Percentiles rank a stretch among this genome's conserved stretches.
phyloP scores from a whole-genome alignment of 1,140 invertebrate species.

The Aphis gossypii region DNA sequence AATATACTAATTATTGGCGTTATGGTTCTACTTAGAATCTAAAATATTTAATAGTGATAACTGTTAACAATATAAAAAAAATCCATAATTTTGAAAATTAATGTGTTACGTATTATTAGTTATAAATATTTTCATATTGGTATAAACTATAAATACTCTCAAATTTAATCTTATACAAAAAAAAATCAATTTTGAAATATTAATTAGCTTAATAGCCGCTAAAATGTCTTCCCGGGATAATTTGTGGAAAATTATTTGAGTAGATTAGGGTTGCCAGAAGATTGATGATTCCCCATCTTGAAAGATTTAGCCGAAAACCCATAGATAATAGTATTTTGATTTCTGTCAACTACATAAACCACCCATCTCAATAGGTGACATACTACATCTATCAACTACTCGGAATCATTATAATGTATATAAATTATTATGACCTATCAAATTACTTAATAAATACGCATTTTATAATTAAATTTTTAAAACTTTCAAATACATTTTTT shows the following conservation, averaged over 20 bases:
- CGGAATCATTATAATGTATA: not conserved
- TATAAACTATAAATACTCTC: not conserved
- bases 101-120: not conserved
- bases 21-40: not conserved
- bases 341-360: not conserved
- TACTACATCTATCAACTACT: not conserved
- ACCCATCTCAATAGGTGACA: not conserved
- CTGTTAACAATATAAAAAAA: not conserved
- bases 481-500: not conserved
- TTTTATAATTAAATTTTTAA: not conserved
- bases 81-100: not conserved
- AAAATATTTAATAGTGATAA: not conserved
- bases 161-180: not conserved
- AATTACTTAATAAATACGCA: not conserved
- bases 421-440: not conserved
- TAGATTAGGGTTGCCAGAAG: not conserved
- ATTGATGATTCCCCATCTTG: constrained; percentile 16
- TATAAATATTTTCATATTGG: not conserved
- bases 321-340: constrained; percentile 6
- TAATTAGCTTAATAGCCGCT: not conserved
- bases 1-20: not conserved
- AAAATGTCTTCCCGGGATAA: not conserved
- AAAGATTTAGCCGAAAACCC: not conserved
- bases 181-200: not conserved
- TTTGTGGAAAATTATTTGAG: constrained; percentile 1